A percentile compares a stretch with the other conserved stretches of the same genome.
phyloP scores from a whole-genome alignment of 1,140 invertebrate genomes.

The Orchestia grillus region DNA sequence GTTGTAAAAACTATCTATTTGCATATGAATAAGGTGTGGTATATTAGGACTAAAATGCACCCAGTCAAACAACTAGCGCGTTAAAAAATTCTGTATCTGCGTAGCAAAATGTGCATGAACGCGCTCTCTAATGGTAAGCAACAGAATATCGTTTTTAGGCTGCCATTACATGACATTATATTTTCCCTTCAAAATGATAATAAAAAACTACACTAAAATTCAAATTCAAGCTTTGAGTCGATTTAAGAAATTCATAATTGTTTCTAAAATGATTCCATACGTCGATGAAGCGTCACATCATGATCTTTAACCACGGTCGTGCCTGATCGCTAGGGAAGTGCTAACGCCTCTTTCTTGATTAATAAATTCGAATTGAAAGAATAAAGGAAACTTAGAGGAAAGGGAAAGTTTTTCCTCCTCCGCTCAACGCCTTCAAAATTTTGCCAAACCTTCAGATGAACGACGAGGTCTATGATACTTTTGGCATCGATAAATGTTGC shows the following conservation, averaged over 20 bases:
- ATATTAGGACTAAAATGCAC: not conserved
- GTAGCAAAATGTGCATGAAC: not conserved
- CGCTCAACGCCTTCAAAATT: no score
- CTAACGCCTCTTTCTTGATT: not conserved
- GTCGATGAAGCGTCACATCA: not conserved
- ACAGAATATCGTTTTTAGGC: not conserved
- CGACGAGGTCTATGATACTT: no score
- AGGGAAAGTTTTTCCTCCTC: no score
- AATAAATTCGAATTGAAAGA: not conserved
- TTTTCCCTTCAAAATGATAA: not conserved
- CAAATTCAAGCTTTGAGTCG: not conserved
- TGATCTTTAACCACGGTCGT: not conserved
- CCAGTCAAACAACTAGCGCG: not conserved
- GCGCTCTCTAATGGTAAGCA: not conserved
- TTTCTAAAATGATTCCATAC: not conserved
- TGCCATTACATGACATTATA: not conserved
- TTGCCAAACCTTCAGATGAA: no score
- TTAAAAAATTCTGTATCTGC: not conserved
- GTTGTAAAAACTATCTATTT: not conserved
- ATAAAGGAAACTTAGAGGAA: no score
- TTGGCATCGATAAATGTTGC: no score
- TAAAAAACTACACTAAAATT: not conserved
- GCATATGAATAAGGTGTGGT: not conserved
- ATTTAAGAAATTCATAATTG: not conserved
- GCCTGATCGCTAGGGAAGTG: not conserved